phyloP scores from a whole-genome alignment of 2,113 vertebrate genomes.

The Prietella phreatophila region DNA sequence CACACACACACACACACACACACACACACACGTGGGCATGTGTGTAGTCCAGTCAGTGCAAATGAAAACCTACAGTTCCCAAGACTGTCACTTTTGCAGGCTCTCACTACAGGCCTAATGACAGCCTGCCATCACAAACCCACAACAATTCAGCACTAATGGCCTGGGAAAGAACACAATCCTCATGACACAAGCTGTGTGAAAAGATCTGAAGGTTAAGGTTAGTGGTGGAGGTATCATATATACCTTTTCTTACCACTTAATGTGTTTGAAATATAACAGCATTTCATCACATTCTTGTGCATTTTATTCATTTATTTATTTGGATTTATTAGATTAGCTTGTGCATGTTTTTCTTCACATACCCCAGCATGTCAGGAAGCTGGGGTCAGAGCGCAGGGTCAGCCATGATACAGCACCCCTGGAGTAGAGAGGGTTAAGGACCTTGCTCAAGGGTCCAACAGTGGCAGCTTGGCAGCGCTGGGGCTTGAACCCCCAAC shows the following conservation, averaged over 20 bases:
- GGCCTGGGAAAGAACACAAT: slow-evolving; percentile 68
- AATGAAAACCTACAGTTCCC: slow-evolving; percentile 74
- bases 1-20: slow-evolving; percentile 62
- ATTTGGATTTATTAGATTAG: not conserved
- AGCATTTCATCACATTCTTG: not conserved
- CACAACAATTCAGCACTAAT: slow-evolving; percentile 66
- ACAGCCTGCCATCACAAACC: slow-evolving; percentile 71
- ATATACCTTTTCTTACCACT: not conserved
- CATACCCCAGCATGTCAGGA: no score
- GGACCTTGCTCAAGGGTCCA: no score
- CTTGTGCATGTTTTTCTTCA: not conserved
- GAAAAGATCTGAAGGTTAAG: not conserved
- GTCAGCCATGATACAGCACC: no score
- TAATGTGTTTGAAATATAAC: not conserved
- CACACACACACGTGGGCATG: slow-evolving; percentile 56
- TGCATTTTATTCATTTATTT: not conserved
- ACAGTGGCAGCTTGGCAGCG: no score
- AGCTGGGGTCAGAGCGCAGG: no score
- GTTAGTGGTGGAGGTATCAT: not conserved
- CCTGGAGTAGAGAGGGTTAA: no score
- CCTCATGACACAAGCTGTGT: not conserved
- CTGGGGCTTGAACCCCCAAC: no score
- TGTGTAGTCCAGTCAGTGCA: slow-evolving; percentile 65
- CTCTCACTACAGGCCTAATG: slow-evolving; percentile 69
- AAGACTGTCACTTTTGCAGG: slow-evolving; percentile 66